Evolutionary conservation across 2,113 vertebrate species (phyloP).

Genomic region (Galeopterus variegatus): DNA sequence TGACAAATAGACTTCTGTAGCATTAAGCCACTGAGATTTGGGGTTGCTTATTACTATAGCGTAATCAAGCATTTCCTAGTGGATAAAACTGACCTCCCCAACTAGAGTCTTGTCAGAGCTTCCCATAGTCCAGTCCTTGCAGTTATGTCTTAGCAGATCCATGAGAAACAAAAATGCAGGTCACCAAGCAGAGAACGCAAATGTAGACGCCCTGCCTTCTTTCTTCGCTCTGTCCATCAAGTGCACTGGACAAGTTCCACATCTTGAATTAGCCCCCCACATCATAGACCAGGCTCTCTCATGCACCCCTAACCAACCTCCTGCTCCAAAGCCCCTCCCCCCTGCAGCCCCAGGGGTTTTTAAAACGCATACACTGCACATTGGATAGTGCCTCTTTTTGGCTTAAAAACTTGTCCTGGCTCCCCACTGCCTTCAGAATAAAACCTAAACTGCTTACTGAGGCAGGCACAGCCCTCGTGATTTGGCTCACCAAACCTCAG

Average conservation of each 20-base stretch:
- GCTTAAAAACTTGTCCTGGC: not conserved
- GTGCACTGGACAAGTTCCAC: too few relatives aligned
- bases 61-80: not conserved
- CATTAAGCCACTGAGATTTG: not conserved
- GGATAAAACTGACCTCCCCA: not conserved
- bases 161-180: not conserved
- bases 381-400: not conserved
- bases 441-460: slow-evolving; percentile 27
- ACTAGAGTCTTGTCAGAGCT: not conserved
- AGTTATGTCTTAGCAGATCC: not conserved
- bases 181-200: not conserved
- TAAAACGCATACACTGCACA: not conserved
- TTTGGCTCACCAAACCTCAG: not conserved
- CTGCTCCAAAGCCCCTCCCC: not conserved
- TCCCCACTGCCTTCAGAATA: slow-evolving; percentile 3
- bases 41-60: not conserved
- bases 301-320: accelerated
- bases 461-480: not conserved
- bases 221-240: accelerated
- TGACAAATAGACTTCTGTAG: not conserved
- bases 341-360: not conserved
- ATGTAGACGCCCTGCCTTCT: not conserved
- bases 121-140: not conserved
- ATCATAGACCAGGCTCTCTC: not conserved
- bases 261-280: not conserved